Evolutionary conservation across 2,797 vertebrate genomes (phyloP).

Genomic region (Calcarius lapponicus): DNA sequence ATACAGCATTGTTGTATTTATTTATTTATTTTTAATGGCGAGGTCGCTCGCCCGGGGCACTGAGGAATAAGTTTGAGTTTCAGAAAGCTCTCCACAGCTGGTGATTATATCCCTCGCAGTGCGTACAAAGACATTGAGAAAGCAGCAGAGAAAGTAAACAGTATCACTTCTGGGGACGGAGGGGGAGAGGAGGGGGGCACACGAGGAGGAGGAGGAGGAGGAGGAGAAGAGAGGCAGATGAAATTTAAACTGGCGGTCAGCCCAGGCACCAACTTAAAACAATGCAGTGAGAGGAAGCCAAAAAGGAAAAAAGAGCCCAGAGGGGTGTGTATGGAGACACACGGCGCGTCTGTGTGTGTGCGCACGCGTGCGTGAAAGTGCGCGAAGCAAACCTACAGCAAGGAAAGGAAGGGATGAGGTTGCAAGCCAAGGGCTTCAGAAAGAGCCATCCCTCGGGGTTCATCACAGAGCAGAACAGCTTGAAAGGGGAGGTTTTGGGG

Average conservation of each 20-base stretch:
- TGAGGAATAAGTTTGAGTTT: constrained; percentile 59
- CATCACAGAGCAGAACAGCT: not conserved
- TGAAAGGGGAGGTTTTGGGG: not conserved
- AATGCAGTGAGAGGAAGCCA: constrained; percentile 66
- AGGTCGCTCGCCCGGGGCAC: constrained; percentile 49
- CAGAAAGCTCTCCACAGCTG: constrained; percentile 71
- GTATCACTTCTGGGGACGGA: constrained; percentile 71
- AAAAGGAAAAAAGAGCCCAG: constrained; percentile 17
- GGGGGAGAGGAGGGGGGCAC: not conserved
- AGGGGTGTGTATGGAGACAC: constrained; percentile 19
- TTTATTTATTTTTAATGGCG: constrained; percentile 17
- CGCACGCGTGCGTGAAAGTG: accelerated
- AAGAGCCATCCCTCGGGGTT: not conserved
- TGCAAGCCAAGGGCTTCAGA: not conserved
- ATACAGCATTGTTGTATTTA: constrained; percentile 45
- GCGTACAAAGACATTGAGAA: constrained; percentile 68
- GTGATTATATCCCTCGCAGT: constrained; percentile 71
- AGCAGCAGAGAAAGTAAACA: constrained; percentile 75
- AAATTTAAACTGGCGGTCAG: constrained; percentile 62
- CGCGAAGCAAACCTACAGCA: accelerated
- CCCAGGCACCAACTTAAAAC: constrained; percentile 73
- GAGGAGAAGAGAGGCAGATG: constrained; percentile 42
- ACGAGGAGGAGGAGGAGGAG: not conserved
- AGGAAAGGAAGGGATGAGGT: not conserved
- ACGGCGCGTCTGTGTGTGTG: accelerated